phyloP scores from a whole-genome alignment of 1,140 invertebrate genomes.

The Drusus annulatus region DNA sequence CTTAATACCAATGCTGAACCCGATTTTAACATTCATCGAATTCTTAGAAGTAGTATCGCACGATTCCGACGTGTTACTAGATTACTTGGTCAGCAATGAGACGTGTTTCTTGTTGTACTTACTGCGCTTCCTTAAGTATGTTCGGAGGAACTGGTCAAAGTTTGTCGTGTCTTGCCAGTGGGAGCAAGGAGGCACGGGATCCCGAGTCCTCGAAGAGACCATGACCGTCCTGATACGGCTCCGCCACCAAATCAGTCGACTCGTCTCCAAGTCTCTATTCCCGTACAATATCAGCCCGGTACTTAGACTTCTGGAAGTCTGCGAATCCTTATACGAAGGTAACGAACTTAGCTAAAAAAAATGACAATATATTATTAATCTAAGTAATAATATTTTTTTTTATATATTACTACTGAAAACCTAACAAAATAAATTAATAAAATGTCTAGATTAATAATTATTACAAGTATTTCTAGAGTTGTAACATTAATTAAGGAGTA shows the following conservation, averaged over 20 bases:
- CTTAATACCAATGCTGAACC: conserved; percentile 85
- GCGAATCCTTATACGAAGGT: conserved; percentile 89
- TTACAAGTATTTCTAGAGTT: neutral
- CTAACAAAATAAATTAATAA: conserved; percentile 4
- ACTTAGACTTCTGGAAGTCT: conserved; percentile 85
- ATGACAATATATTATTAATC: conserved; percentile 7
- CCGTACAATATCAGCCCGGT: conserved; percentile 93
- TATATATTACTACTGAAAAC: neutral
- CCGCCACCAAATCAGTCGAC: conserved; percentile 83
- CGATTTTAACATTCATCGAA: conserved; percentile 86
- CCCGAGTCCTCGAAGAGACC: conserved; percentile 82
- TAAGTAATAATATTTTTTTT: neutral
- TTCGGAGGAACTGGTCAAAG: conserved; percentile 86
- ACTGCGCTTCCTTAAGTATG: conserved; percentile 88
- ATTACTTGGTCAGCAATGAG: conserved; percentile 92
- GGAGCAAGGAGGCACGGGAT: conserved; percentile 68
- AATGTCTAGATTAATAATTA: conserved; percentile 3
- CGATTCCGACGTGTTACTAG: conserved; percentile 86
- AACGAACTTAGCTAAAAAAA: conserved; percentile 78
- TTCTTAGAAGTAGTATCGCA: conserved; percentile 88
- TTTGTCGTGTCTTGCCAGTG: conserved; percentile 83
- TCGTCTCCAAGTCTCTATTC: conserved; percentile 87
- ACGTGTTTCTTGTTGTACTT: conserved; percentile 92
- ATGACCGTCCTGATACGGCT: conserved; percentile 88
- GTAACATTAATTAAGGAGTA: conserved; percentile 4